Evolutionary conservation across 1,140 invertebrate genomes (phyloP).

Genomic region (Thalassaphorura encarpata): DNA sequence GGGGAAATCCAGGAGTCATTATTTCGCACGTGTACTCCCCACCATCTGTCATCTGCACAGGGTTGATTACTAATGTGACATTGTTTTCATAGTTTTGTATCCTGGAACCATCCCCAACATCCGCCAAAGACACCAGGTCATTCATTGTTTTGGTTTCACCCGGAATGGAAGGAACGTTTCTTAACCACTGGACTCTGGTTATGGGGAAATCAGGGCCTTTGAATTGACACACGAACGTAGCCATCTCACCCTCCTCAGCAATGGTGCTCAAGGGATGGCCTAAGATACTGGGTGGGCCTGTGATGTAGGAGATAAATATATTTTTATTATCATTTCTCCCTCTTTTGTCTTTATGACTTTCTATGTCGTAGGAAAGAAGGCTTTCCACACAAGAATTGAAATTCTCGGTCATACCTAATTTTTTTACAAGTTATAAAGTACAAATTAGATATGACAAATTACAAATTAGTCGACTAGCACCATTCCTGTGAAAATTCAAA

Average conservation of each 20-base stretch:
- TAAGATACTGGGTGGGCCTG: constrained; percentile 47
- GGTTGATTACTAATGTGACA: constrained; percentile 50
- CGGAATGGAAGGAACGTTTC: constrained; percentile 45
- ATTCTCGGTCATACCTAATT: too few relatives aligned
- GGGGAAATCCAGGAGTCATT: constrained; percentile 51
- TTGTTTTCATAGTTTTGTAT: constrained; percentile 34
- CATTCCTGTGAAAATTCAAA: too few relatives aligned
- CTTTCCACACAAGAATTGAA: too few relatives aligned
- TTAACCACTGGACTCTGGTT: constrained; percentile 58
- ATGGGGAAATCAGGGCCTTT: constrained; percentile 50
- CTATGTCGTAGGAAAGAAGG: too few relatives aligned
- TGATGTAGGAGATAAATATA: constrained; percentile 21
- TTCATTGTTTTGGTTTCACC: not conserved
- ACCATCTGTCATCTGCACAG: constrained; percentile 49
- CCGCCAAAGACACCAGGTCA: not conserved
- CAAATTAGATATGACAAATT: too few relatives aligned
- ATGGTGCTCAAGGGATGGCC: constrained; percentile 45
- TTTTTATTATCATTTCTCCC: constrained; percentile 31
- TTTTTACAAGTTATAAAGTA: too few relatives aligned
- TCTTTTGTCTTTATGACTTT: too few relatives aligned
- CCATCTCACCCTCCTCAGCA: constrained; percentile 57
- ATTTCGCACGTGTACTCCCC: constrained; percentile 59
- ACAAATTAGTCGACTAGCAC: too few relatives aligned
- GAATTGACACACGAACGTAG: constrained; percentile 53
- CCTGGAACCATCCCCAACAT: not conserved